phyloP scores from a whole-genome alignment of 2,797 vertebrate genomes.

The Dicrostonyx torquatus region DNA sequence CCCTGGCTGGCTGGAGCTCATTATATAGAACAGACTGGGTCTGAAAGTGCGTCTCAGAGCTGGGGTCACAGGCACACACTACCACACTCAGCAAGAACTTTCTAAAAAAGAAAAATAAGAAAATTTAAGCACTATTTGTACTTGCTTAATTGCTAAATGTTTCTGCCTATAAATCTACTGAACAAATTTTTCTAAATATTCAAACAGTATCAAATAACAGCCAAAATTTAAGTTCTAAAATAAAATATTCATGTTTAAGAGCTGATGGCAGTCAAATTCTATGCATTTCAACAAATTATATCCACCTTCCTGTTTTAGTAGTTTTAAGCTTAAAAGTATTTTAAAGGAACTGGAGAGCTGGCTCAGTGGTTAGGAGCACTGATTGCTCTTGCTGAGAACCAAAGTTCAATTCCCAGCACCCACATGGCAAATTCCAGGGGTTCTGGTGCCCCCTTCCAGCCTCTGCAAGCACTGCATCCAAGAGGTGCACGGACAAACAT shows the following conservation, averaged over 20 bases:
- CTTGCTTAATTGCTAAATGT: neutral
- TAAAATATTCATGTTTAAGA: neutral
- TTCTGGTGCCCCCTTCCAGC: neutral
- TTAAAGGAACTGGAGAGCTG: neutral
- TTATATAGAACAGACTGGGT: neutral
- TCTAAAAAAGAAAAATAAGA: neutral
- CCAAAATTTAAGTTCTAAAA: neutral
- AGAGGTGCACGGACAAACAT: neutral
- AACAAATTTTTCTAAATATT: neutral
- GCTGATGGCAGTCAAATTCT: neutral
- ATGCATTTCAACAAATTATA: conserved; percentile 10
- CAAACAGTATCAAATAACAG: conserved; percentile 3
- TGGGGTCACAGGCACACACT: neutral
- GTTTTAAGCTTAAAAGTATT: neutral
- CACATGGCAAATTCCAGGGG: neutral
- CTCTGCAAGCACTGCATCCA: neutral
- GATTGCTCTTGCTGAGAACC: neutral
- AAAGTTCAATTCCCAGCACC: neutral
- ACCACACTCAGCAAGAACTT: neutral
- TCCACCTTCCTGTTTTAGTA: neutral
- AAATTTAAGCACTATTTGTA: neutral
- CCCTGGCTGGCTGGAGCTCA: neutral
- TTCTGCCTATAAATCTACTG: conserved; percentile 4
- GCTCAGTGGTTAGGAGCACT: neutral
- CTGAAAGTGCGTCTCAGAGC: neutral